phyloP scores from a whole-genome alignment of 2,888 invertebrate genomes.

The Drosophila siamana region DNA sequence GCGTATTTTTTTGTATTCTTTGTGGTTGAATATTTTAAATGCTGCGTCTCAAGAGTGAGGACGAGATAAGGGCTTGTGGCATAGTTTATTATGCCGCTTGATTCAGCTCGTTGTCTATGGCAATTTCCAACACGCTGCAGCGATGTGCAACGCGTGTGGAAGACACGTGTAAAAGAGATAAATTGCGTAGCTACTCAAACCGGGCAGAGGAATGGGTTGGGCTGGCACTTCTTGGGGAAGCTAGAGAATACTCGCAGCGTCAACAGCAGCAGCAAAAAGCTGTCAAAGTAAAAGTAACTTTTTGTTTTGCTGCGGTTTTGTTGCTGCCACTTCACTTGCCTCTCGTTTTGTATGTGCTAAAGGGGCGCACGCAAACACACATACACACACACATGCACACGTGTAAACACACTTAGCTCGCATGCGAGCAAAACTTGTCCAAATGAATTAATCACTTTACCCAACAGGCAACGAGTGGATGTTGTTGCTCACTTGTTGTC shows the following conservation, averaged over 20 bases:
- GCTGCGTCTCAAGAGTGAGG: background rate
- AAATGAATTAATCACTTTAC: constrained; percentile 81
- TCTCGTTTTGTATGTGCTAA: constrained; percentile 29
- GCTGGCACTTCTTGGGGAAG: constrained; percentile 2
- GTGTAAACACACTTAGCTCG: constrained; percentile 18
- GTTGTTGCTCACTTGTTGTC: constrained; percentile 49
- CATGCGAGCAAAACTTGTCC: constrained; percentile 72
- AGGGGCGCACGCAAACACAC: constrained; percentile 13
- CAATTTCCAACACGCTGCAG: constrained; percentile 51
- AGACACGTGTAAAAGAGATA: constrained; percentile 59
- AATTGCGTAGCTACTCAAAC: constrained; percentile 67
- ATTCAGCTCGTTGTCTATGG: constrained; percentile 23
- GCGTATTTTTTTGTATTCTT: constrained; percentile 10
- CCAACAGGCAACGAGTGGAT: constrained; percentile 63
- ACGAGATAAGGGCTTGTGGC: constrained; percentile 9
- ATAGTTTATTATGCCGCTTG: constrained; percentile 52
- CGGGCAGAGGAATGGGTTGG: background rate
- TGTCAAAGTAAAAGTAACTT: constrained; percentile 71
- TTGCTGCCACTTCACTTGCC: constrained; percentile 47
- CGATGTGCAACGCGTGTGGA: constrained; percentile 11
- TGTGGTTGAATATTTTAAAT: constrained; percentile 14
- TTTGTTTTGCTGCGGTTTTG: constrained; percentile 48
- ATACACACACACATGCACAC: constrained; percentile 2
- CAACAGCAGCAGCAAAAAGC: constrained; percentile 50
- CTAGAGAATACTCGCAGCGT: constrained; percentile 30